Base-by-base conservation (phyloP, 2,113 vertebrate genomes). In the Chauna torquata region DNA sequence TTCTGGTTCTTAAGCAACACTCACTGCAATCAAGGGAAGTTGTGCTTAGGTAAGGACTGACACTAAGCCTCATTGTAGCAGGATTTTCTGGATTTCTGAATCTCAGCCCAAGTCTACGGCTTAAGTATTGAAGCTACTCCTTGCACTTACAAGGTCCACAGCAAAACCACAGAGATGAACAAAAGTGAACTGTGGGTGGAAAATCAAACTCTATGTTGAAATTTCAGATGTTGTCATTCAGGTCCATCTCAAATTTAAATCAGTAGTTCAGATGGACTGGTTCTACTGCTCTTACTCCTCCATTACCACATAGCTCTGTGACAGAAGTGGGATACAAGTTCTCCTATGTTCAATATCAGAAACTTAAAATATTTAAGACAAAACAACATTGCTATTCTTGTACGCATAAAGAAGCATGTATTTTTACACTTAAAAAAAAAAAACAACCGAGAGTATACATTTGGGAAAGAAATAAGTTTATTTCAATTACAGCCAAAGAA, bases 61-160 rank as follows among this genome's bases (percentile, higher is more conserved):
- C 65, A 47, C 30, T 47, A 27, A 50, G 40, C 47, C 59, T 81
- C 52, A 58, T 28, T 28, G 6, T 25, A 95, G 83, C 81, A 95
- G 77, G 83, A 94, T 95, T 91, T 94, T 91, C 81, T 95, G 91
- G 70, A 89, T 94, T 91, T 96, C 49, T 94, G 91, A 94, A 70
- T 89, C 90, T 81, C 61, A 50, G 14, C 52, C 42, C 11, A 55
- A 86, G 70, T 91, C 77, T 94, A 50, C 30, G 93, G 49, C 58
- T 77, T 1, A 52, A 88, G 66, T 86, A 89, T 84, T 85, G 36
- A 72, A 93, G 64, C 40, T 23, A 71, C n/a, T 91, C 40, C 34
- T 86, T 57, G 78, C 64, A 66, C 34, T 81, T 71, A 17, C 3
- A 84, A 17, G 30, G 62, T 72, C 57, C 61, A 50, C 70, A 77